Base-by-base conservation (phyloP, 2,113 vertebrate species). In the Hydropotes inermis region DNA sequence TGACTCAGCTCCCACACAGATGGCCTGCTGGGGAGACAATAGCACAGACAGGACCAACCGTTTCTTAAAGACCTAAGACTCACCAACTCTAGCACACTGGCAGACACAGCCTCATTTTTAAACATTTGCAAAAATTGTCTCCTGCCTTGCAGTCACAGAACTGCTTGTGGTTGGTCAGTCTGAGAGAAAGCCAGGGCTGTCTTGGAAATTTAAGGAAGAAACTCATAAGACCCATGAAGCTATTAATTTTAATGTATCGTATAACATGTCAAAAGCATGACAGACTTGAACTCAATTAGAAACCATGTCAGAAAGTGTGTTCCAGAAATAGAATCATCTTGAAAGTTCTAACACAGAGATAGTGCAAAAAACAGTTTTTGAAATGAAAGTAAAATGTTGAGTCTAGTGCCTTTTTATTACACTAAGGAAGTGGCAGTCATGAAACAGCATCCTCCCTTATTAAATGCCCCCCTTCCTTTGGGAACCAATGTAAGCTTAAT, bases 201-300 rank as follows among this genome's bases (percentile, higher is more conserved):
- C 70, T 33, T 92, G 83, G 93, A 81, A 96, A 81, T 84, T 93
- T 88, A 81, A 98, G 93, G 57, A 96, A 96, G 92, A 98, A 95
- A 64, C 19, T 94, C 96, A 91, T 16, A 92, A 97, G 81, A 92
- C 93, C 97, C 91, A n/a, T 25, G 55, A 47, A 96, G 33, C 87
- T 57, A 97, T 97, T 85, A 60, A 97, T 93, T 97, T 95, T 92
- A 89, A 67, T 50, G n/a, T 30, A 82, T 57, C 13, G 3, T 45
- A 79, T 87, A 58, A 86, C 91, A 60, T 78, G 61, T 96, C 87
- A 93, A 87, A 89, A 43, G 27, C 27, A 50, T 43, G 93, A 81
- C 78, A 89, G 83, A 94, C 93, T 95, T 98, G 91, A 96, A 93
- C 94, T 81, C 60, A n/a, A 82, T 94, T 81, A 94, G 78, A 82